Conservation (phyloP, 2,797 vertebrate species). For the Falco naumanni region DNA sequence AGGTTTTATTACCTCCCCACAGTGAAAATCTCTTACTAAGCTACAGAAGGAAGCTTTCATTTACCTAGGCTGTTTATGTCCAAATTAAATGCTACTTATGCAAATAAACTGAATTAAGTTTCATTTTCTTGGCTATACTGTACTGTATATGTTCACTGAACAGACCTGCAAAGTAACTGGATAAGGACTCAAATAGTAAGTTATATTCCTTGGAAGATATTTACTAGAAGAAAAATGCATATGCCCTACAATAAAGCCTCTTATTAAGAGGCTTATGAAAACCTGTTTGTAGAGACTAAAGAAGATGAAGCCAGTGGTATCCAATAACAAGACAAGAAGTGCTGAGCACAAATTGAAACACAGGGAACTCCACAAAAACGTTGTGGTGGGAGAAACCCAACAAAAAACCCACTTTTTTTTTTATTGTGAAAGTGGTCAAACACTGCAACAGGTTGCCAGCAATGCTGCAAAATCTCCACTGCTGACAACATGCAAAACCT, state of each 20-base stretch:
- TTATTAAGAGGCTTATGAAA: background rate
- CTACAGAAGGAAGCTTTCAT: background rate
- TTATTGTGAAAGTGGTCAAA: background rate
- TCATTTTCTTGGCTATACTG: background rate
- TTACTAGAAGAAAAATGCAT: background rate
- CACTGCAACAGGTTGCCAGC: background rate
- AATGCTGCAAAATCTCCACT: background rate
- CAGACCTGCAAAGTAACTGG: conserved; percentile 34
- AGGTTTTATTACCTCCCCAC: background rate
- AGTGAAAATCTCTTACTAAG: background rate
- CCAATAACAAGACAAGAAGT: background rate
- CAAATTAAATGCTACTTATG: conserved; percentile 32
- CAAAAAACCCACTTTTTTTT: background rate
- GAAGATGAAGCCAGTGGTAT: background rate
- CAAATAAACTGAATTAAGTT: background rate
- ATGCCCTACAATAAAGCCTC: background rate
- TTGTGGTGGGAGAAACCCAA: accelerated
- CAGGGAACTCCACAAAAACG: background rate
- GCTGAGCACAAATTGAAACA: background rate
- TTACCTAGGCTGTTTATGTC: background rate
- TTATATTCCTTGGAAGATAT: conserved; percentile 50
- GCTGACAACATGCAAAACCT: background rate
- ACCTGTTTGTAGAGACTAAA: background rate
- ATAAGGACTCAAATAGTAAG: background rate
- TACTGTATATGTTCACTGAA: conserved; percentile 41